Base-by-base conservation (phyloP, 2,797 vertebrate species). In the Acrossocheilus fasciatus region DNA sequence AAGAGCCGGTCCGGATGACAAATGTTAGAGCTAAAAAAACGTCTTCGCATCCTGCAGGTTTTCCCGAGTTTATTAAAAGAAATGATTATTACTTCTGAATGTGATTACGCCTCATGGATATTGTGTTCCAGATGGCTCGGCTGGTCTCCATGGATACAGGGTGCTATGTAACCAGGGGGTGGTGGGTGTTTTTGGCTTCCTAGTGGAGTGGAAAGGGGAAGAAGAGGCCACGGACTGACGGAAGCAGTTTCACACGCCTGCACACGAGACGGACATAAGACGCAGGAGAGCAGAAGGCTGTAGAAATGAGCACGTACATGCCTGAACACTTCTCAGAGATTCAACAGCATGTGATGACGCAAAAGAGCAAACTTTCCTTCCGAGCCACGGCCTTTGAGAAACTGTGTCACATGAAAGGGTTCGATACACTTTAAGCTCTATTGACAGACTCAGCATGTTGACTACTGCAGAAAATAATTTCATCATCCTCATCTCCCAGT, bases 81-180 rank as follows among this genome's bases (percentile, higher is more conserved):
- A 86, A 79, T 36, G 36, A 85, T 89, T 89, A 86, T 89, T 87
- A 84, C 83, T 83, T 87, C 81, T 87, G 84, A 86, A 89, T 85
- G 81, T 76, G 83, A 89, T 86, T 86, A 86, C 30, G 26, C 83
- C 59, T 77, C 80, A 82, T 82, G 75, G 86, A 90, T 87, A 77
- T 88, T 85, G 86, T 88, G 77, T 78, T 89, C 84, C 89, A 91
- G 89, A 90, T 91, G 88, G 91, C 57, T 89, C 79, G 9, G 9
- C 85, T 36, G 84, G 88, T 94, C 91, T 90, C 92, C 91, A 93
- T 94, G 89, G 92, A 91, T 90, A 94, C 92, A 9, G 78, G 41
- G 82, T 84, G 87, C 89, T 91, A 91, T 89, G 86, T 88, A 90
- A 90, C 89, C 76, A 84, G 84, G 75, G 89, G 86, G 47, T 83